A percentile compares a stretch with the other conserved stretches of the same genome.
Evolutionary conservation across 2,113 vertebrate species (phyloP).

Genomic region (Excalfactoria chinensis): DNA sequence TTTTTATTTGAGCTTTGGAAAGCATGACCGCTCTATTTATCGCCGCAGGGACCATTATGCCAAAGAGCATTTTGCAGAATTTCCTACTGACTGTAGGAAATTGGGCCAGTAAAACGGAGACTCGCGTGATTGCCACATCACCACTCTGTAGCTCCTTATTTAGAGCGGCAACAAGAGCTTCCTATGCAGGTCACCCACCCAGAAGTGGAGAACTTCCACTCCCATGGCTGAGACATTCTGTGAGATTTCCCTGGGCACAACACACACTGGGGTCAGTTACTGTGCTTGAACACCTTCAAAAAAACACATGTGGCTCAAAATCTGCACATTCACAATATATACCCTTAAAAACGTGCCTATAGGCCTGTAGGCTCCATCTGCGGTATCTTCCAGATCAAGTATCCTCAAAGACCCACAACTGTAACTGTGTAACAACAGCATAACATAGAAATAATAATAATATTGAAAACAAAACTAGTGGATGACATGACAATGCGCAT

Average conservation of each 20-base stretch:
- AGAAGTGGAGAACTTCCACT: neutral
- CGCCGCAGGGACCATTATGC: neutral
- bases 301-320: neutral
- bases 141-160: neutral
- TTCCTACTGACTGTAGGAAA: neutral
- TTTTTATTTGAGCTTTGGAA: constrained; percentile 3
- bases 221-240: neutral
- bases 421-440: accelerated
- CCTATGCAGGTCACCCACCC: neutral
- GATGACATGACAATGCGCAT: neutral
- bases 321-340: neutral
- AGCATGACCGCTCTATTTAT: neutral
- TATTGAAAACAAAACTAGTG: neutral
- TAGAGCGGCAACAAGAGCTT: neutral
- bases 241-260: neutral
- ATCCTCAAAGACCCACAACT: neutral
- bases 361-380: neutral
- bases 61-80: neutral
- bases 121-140: accelerated
- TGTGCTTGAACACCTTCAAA: neutral
- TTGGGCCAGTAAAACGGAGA: accelerated
- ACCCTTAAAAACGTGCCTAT: neutral
- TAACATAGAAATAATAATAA: neutral
- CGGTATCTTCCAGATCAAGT: neutral
- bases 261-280: neutral